Percentiles rank a stretch among this genome's conserved stretches.
These are phyloP conservation scores for Leontocebus nigricollis DNA, from an alignment of 2,797 vertebrate species.

Conservation along the genomic window DNA sequence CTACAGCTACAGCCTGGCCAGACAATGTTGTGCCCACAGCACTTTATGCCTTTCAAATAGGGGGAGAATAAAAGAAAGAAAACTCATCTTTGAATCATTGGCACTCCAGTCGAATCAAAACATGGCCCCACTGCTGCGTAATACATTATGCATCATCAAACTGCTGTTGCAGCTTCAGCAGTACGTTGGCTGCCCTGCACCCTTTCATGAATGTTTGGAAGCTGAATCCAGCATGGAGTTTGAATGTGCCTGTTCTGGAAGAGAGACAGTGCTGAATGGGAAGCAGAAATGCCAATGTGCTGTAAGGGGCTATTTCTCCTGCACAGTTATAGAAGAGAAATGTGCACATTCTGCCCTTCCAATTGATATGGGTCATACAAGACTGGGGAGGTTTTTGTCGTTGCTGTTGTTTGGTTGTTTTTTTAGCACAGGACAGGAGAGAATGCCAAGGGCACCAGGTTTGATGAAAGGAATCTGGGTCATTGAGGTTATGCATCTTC, in stretches of 20 bases:
- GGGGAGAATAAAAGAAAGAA: not conserved
- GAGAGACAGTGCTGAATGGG: not conserved
- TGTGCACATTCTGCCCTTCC: not conserved
- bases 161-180: constrained; percentile 29
- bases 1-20: not conserved
- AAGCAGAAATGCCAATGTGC: not conserved
- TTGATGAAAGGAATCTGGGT: not conserved
- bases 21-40: not conserved
- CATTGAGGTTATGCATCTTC: not conserved
- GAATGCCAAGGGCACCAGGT: not conserved
- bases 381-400: not conserved
- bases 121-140: not conserved
- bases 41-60: not conserved
- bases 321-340: not conserved
- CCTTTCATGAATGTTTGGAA: constrained; percentile 9
- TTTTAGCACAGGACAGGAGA: not conserved
- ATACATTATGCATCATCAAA: constrained; percentile 23
- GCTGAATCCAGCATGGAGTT: constrained; percentile 45
- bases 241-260: constrained; percentile 14
- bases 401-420: not conserved
- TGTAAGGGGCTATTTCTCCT: not conserved
- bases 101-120: constrained; percentile 1
- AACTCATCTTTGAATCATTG: not conserved
- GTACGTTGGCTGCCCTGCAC: not conserved
- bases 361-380: not conserved